These are phyloP conservation scores for Mastigias papua DNA, from an alignment of 30 jellyfish, hydroid and myxozoan genomes.

Conservation along the genomic window DNA sequence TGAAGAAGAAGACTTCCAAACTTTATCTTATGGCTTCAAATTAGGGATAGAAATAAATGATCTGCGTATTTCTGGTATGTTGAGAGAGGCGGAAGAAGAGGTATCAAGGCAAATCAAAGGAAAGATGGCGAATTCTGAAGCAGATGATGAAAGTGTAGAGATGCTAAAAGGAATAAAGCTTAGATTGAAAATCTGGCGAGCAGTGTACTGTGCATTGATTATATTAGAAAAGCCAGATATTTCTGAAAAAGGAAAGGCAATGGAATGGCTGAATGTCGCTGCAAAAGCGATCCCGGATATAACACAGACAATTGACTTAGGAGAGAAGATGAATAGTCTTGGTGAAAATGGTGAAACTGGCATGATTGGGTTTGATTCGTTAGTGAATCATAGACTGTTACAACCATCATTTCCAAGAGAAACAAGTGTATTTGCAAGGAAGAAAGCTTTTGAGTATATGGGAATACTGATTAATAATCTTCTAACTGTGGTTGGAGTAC, in stretches of 20 bases:
- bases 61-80: slow-evolving; percentile 86
- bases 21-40: slow-evolving; percentile 80
- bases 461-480: slow-evolving; percentile 47
- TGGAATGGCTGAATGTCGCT: slow-evolving; percentile 56
- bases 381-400: slow-evolving; percentile 86
- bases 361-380: slow-evolving; percentile 88
- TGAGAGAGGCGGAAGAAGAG: slow-evolving; percentile 95
- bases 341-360: slow-evolving; percentile 22
- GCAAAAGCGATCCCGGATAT: slow-evolving; percentile 23
- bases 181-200: slow-evolving; percentile 82
- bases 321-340: slow-evolving; percentile 13
- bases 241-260: slow-evolving; percentile 60
- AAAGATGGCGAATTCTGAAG: neutral
- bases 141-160: slow-evolving; percentile 22
- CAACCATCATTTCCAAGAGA: slow-evolving; percentile 96
- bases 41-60: slow-evolving; percentile 74
- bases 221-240: slow-evolving; percentile 86
- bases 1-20: slow-evolving; percentile 97
- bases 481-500: slow-evolving; percentile 35
- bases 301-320: slow-evolving; percentile 17
- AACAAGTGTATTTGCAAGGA: slow-evolving; percentile 50
- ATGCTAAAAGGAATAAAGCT: slow-evolving; percentile 69
- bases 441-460: slow-evolving; percentile 60
- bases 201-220: slow-evolving; percentile 82
- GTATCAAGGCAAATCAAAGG: slow-evolving; percentile 77